Evolutionary conservation across 2,797 vertebrate species (phyloP), one percentile per base, ranked within the genome.

Genomic region (Phataginus tricuspis): DNA sequence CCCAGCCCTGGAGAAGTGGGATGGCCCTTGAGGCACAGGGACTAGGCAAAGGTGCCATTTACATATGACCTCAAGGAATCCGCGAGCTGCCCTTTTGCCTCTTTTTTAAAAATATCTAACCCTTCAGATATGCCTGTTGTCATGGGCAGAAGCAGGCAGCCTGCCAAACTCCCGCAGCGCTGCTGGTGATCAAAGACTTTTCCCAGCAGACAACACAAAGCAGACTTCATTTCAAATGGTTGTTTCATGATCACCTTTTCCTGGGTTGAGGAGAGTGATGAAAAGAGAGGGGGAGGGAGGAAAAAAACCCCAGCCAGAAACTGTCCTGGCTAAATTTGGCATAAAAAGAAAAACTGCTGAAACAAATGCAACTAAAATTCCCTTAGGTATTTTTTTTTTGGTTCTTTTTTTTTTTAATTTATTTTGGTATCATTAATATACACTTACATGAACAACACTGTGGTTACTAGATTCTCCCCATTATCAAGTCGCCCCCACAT

Each of bases 171-270:
- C 64, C 31, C 64, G 42, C 55, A 45, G 82, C 80, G 31, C 1
- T 4, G 42, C 53, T 87, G 66, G 57, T 31, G 71, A 96, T 85
- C 94, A 86, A 95, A 97, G 72, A 88, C 71, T 94, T 84, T 78
- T 63, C 88, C 94, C 39, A 78, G 27, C 0, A 7, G 87, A 80
- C 16, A 64, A 9, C 55, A 83, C 71, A 92, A 95, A 95, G 85
- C 78, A 63, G 61, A 64, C n/a, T 92, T 92, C 84, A 27, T 69
- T 94, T 55, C 9, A 64, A 84, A 72, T 14, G 31, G 53, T 21
- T 77, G 64, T 57, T 93, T 80, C 57, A 42, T 49, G 53, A 37
- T 59, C 96, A 64, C 78, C 83, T 87, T 94, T 90, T 74, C 89
- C 71, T 61, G 72, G 80, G 63, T 49, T 51, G 42, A 74, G 34